These are phyloP conservation scores for Pegoplata infirma DNA, from an alignment of 2,888 invertebrate genomes.

Conservation along the genomic window DNA sequence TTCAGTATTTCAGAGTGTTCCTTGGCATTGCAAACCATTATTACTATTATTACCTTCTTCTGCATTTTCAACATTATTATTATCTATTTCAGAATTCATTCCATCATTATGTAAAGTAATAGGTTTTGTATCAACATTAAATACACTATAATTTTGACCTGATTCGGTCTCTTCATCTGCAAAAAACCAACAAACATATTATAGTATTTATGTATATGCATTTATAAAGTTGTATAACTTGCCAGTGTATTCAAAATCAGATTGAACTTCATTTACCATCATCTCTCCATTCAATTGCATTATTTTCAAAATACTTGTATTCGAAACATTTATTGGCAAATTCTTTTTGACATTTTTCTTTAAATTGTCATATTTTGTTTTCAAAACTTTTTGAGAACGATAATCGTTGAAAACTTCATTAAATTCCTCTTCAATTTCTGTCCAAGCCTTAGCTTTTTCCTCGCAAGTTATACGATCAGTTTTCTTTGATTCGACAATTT, in stretches of 20 bases:
- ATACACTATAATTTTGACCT: no score
- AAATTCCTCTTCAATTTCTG: constrained; percentile 46
- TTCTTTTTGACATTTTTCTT: constrained; percentile 33
- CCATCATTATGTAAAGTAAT: no score
- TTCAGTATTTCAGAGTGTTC: no score
- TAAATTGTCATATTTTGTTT: constrained; percentile 48
- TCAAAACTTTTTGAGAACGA: constrained; percentile 34
- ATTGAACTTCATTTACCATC: constrained; percentile 21
- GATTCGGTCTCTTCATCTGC: no score
- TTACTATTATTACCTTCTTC: no score
- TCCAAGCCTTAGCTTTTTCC: constrained; percentile 46
- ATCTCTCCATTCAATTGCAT: constrained; percentile 14
- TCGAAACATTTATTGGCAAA: constrained; percentile 23
- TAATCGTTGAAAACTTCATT: constrained; percentile 43
- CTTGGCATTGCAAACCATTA: no score
- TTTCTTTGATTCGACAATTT: constrained; percentile 44
- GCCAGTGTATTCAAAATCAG: constrained; percentile 29
- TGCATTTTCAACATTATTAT: no score
- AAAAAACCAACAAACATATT: no score
- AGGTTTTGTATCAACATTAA: no score
- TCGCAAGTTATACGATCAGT: constrained; percentile 33
- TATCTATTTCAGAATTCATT: no score
- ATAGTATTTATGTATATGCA: no score
- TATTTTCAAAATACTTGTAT: constrained; percentile 29
- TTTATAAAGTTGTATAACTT: background rate